Percentiles rank a stretch among this genome's conserved stretches.
Evolutionary conservation across 2,113 vertebrate genomes (phyloP).

Genomic region (Nerophis ophidion): DNA sequence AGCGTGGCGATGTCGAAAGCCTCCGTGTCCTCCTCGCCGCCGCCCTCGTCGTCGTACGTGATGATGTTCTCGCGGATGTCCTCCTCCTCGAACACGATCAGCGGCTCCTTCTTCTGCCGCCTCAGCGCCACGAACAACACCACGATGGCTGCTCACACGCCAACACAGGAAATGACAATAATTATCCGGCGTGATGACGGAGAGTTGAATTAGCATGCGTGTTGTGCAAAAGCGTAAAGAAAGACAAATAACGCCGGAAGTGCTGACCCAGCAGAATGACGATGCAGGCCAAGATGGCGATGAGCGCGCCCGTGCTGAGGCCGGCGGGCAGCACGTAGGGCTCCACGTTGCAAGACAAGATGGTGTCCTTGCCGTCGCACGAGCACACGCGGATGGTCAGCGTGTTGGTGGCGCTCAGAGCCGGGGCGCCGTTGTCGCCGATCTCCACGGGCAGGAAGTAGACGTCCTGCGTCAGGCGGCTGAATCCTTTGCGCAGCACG

Average conservation of each 20-base stretch:
- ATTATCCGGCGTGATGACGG: constrained; percentile 30
- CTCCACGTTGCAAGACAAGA: constrained; percentile 87
- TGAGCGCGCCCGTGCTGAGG: constrained; percentile 89
- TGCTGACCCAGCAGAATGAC: constrained; percentile 88
- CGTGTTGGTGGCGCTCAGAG: constrained; percentile 89
- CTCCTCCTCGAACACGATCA: constrained; percentile 96
- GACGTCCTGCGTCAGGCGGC: constrained; percentile 83
- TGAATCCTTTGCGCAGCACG: constrained; percentile 82
- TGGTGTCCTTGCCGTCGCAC: constrained; percentile 78
- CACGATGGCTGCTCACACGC: constrained; percentile 65
- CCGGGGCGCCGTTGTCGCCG: constrained; percentile 82
- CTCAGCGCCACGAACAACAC: constrained; percentile 93
- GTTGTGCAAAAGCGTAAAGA: neutral
- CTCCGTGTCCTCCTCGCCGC: constrained; percentile 95
- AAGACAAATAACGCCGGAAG: neutral
- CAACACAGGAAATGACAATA: neutral
- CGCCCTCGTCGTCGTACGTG: constrained; percentile 95
- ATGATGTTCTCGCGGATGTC: constrained; percentile 98
- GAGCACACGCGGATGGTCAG: constrained; percentile 91
- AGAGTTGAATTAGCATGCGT: constrained; percentile 33
- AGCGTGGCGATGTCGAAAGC: constrained; percentile 96
- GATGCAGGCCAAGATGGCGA: constrained; percentile 94
- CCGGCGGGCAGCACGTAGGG: constrained; percentile 85
- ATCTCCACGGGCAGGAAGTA: constrained; percentile 90
- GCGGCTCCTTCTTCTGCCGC: constrained; percentile 92